These are phyloP conservation scores for Takifugu bimaculatus DNA, from an alignment of 2,113 vertebrate species.

Conservation along the genomic window DNA sequence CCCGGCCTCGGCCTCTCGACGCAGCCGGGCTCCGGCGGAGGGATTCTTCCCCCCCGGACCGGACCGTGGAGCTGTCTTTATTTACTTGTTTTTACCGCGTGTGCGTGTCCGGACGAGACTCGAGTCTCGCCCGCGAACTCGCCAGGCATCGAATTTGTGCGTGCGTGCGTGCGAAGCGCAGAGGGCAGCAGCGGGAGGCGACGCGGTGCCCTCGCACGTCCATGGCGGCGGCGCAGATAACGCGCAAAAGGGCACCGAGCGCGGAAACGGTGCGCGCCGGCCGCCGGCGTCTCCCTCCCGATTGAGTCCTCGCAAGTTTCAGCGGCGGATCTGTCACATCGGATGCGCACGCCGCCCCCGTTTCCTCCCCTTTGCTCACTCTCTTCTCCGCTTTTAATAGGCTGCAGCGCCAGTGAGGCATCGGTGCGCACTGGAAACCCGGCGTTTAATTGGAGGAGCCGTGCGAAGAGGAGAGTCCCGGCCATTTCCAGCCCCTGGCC, in stretches of 20 bases:
- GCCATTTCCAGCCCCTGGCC: conserved; percentile 21
- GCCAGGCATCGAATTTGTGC: no score
- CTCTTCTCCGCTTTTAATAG: conserved; percentile 32
- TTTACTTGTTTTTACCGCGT: neutral
- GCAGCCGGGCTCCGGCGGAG: conserved; percentile 30
- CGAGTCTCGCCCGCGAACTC: no score
- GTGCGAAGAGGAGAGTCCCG: conserved; percentile 30
- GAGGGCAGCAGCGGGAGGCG: neutral
- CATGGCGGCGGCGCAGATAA: neutral
- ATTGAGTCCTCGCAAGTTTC: neutral
- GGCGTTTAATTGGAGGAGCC: conserved; percentile 48
- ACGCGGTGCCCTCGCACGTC: no score
- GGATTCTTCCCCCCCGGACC: neutral
- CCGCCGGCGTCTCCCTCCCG: neutral
- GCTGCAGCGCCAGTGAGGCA: conserved; percentile 45
- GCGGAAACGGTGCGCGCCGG: neutral
- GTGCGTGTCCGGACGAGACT: neutral
- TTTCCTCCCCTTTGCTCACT: conserved; percentile 32
- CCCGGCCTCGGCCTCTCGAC: conserved; percentile 6
- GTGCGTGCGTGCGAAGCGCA: neutral
- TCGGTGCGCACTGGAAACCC: conserved; percentile 46
- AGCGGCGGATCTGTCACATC: conserved; percentile 13
- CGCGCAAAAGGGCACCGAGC: neutral
- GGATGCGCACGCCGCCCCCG: conserved; percentile 20
- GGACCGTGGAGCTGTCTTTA: no score